These are phyloP conservation scores for Hydropsyche betteni DNA, from an alignment of 2,888 invertebrate genomes.

Conservation along the genomic window DNA sequence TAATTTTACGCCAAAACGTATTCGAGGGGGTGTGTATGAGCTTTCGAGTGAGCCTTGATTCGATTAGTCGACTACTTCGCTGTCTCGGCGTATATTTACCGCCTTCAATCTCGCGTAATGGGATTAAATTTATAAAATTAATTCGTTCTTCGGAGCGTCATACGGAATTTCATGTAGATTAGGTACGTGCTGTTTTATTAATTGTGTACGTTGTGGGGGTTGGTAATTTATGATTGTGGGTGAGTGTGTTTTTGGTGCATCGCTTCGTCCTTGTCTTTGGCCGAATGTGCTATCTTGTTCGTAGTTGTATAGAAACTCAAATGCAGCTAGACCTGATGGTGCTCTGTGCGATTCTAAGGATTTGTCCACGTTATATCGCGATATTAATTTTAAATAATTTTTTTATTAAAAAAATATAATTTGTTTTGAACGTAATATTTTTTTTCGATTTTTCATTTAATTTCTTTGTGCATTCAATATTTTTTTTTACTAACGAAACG, in stretches of 20 bases:
- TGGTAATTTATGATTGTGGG: not conserved
- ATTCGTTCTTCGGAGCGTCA: too few relatives aligned
- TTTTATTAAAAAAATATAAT: conserved; percentile 15
- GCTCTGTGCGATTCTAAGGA: not conserved
- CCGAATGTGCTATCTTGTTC: not conserved
- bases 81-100: too few relatives aligned
- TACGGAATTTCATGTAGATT: not conserved
- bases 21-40: not conserved
- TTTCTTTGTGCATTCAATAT: too few relatives aligned
- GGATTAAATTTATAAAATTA: too few relatives aligned
- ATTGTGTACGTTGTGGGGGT: not conserved
- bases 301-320: not conserved
- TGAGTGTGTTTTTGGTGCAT: conserved; percentile 12
- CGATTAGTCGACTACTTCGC: not conserved
- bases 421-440: not conserved
- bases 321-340: conserved; percentile 18
- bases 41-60: conserved; percentile 24
- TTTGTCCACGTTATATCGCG: not conserved
- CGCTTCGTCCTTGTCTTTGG: not conserved
- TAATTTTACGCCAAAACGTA: conserved; percentile 6
- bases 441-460: not conserved
- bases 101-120: too few relatives aligned
- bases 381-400: conserved; percentile 11
- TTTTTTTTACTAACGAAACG: too few relatives aligned
- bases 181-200: not conserved